phyloP scores from a whole-genome alignment of 2,113 vertebrate species.

The Panurus biarmicus region DNA sequence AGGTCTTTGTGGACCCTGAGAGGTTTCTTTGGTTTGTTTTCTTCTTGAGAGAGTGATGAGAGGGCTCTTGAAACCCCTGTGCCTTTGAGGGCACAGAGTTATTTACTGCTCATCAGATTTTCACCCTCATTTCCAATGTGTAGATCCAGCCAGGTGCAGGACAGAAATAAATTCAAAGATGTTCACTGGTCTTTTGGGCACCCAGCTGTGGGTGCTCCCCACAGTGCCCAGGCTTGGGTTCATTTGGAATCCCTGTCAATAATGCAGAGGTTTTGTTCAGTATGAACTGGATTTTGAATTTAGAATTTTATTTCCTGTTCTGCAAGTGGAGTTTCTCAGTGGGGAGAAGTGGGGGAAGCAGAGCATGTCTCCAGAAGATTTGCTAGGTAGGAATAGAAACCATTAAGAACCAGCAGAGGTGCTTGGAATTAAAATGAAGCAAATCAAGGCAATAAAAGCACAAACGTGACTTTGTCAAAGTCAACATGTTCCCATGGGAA shows the following conservation, averaged over 20 bases:
- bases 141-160: background rate
- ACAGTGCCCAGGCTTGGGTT: background rate
- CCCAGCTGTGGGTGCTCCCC: background rate
- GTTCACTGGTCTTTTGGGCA: background rate
- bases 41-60: background rate
- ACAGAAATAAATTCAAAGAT: background rate
- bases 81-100: background rate
- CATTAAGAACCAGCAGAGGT: background rate
- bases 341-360: background rate
- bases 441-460: background rate
- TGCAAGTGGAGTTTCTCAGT: background rate
- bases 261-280: background rate
- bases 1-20: background rate
- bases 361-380: background rate
- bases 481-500: fast-evolving
- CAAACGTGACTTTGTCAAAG: background rate
- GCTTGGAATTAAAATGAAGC: background rate
- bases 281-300: background rate
- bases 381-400: background rate
- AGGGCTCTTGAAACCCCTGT: background rate
- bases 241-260: background rate
- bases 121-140: background rate
- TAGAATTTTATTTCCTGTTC: background rate
- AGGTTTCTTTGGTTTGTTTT: background rate
- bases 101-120: background rate